Evolutionary conservation across 2,888 invertebrate genomes (phyloP).

Genomic region (Tyria jacobaeae): DNA sequence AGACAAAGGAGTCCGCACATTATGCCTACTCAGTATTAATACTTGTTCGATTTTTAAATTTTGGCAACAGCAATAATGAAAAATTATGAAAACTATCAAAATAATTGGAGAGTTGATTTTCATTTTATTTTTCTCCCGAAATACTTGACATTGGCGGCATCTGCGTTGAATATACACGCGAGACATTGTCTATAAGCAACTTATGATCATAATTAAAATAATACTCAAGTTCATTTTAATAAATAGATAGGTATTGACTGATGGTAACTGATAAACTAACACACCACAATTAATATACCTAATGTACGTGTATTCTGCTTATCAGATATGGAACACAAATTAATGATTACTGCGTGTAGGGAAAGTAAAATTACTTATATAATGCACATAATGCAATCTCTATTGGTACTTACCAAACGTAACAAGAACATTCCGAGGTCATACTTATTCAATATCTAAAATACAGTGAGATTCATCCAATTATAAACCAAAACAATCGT

Average conservation of each 20-base stretch:
- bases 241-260: no score
- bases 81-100: conserved; percentile 7
- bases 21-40: conserved; percentile 71
- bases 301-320: neutral
- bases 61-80: conserved; percentile 17
- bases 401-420: neutral
- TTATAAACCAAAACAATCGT: conserved; percentile 1
- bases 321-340: neutral
- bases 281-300: conserved; percentile 1
- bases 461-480: neutral
- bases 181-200: no score
- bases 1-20: conserved; percentile 71
- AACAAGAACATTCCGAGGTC: neutral
- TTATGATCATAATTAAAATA: no score
- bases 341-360: neutral
- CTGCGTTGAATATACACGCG: no score
- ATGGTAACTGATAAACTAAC: neutral
- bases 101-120: no score
- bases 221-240: no score
- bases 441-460: neutral
- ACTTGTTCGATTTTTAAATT: conserved; percentile 57
- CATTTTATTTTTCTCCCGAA: no score
- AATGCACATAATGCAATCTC: neutral
- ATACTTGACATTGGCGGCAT: no score
- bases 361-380: conserved; percentile 5